phyloP scores from a whole-genome alignment of 2,888 invertebrate genomes.

The Sesia apiformis region DNA sequence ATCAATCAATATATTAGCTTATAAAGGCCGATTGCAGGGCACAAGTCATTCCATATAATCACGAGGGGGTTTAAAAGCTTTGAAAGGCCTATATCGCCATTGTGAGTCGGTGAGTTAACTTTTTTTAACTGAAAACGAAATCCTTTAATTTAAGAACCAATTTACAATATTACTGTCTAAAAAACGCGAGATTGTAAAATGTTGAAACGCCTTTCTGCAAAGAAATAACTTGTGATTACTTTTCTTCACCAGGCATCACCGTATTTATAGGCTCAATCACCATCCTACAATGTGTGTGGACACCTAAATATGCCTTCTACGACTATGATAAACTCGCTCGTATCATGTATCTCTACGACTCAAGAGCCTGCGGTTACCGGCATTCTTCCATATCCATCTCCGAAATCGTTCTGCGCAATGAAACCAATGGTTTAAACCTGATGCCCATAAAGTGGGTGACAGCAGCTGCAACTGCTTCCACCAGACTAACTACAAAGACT shows the following conservation, averaged over 20 bases:
- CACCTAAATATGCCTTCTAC: slow-evolving; percentile 31
- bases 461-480: slow-evolving; percentile 29
- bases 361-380: slow-evolving; percentile 32
- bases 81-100: too few relatives aligned
- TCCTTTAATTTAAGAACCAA: too few relatives aligned
- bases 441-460: slow-evolving; percentile 33
- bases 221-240: too few relatives aligned
- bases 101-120: too few relatives aligned
- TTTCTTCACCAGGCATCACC: slow-evolving; percentile 24
- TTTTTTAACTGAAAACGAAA: too few relatives aligned
- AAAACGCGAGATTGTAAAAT: too few relatives aligned
- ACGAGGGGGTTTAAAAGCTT: too few relatives aligned
- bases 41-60: too few relatives aligned
- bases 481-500: slow-evolving; percentile 35
- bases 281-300: slow-evolving; percentile 39
- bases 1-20: too few relatives aligned
- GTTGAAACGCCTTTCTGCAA: too few relatives aligned
- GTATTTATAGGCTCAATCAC: slow-evolving; percentile 27
- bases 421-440: slow-evolving; percentile 28
- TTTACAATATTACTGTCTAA: too few relatives aligned
- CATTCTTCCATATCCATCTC: slow-evolving; percentile 15
- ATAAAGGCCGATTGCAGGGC: too few relatives aligned
- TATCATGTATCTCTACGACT: slow-evolving; percentile 56
- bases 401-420: slow-evolving; percentile 32
- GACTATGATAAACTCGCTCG: slow-evolving; percentile 43